Conservation (phyloP, 2,888 invertebrate species). For the Invenusta paracnida region DNA sequence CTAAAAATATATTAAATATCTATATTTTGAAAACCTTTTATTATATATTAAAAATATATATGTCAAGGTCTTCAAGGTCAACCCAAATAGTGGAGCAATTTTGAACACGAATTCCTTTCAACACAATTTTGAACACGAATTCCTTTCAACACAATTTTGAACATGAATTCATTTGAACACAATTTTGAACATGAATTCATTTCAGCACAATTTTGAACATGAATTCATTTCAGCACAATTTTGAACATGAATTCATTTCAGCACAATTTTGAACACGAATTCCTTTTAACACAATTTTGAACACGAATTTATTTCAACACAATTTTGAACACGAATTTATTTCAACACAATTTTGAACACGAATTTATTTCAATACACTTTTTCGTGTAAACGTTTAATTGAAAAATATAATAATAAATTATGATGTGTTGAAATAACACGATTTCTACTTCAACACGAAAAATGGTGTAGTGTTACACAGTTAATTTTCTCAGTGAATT, state of each 20-base stretch:
- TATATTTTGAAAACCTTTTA: neutral
- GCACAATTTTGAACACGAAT: neutral
- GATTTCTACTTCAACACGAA: neutral
- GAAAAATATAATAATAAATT: neutral
- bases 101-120: too few species aligned
- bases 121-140: neutral
- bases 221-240: neutral
- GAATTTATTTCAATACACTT: neutral
- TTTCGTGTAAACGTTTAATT: neutral
- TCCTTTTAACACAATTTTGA: neutral
- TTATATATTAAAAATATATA: neutral
- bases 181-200: neutral
- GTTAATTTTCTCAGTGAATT: neutral
- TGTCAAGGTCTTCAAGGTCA: neutral
- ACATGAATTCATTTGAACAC: too few species aligned
- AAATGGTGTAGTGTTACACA: neutral
- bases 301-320: neutral
- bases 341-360: neutral
- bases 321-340: too few species aligned
- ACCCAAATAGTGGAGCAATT: neutral
- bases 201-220: neutral
- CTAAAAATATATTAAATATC: neutral
- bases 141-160: neutral
- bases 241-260: neutral
- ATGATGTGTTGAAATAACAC: neutral